Percentiles rank a stretch among this genome's conserved stretches.
Evolutionary conservation across 2,113 vertebrate genomes (phyloP).

Genomic region (Ornithorhynchus anatinus): DNA sequence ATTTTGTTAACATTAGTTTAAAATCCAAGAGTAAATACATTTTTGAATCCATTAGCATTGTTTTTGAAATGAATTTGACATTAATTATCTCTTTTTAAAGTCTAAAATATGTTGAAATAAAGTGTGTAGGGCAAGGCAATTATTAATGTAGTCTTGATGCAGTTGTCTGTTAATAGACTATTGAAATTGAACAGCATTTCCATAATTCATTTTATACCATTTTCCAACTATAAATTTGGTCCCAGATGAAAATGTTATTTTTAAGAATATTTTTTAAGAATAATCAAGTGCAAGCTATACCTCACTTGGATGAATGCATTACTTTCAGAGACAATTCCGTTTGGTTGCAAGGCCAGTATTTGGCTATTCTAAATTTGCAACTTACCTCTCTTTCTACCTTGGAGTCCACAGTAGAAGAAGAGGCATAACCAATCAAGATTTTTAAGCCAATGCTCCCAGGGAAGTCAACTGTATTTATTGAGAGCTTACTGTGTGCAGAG

Average conservation of each 20-base stretch:
- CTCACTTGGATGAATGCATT: background rate
- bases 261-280: conserved; percentile 41
- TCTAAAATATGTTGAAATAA: conserved; percentile 15
- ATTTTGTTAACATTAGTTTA: conserved; percentile 28
- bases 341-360: background rate
- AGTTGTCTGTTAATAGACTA: conserved; percentile 66
- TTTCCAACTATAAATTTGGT: conserved; percentile 71
- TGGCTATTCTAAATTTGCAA: too few relatives aligned
- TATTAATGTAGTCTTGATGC: conserved; percentile 57
- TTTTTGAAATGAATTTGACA: too few relatives aligned
- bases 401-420: too few relatives aligned
- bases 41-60: too few relatives aligned
- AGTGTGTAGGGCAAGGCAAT: conserved; percentile 39
- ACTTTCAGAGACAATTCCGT: conserved; percentile 20
- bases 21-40: conserved; percentile 38
- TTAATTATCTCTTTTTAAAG: conserved; percentile 33
- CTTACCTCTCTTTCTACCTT: too few relatives aligned
- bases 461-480: too few relatives aligned
- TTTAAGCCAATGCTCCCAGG: too few relatives aligned
- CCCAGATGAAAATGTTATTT: conserved; percentile 52
- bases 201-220: conserved; percentile 65
- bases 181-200: conserved; percentile 65
- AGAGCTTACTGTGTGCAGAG: too few relatives aligned
- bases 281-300: conserved; percentile 17
- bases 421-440: too few relatives aligned